Evolutionary conservation across 1,140 invertebrate genomes (phyloP), one percentile per base, ranked within the genome.

Genomic region (Platyscapa corneri): DNA sequence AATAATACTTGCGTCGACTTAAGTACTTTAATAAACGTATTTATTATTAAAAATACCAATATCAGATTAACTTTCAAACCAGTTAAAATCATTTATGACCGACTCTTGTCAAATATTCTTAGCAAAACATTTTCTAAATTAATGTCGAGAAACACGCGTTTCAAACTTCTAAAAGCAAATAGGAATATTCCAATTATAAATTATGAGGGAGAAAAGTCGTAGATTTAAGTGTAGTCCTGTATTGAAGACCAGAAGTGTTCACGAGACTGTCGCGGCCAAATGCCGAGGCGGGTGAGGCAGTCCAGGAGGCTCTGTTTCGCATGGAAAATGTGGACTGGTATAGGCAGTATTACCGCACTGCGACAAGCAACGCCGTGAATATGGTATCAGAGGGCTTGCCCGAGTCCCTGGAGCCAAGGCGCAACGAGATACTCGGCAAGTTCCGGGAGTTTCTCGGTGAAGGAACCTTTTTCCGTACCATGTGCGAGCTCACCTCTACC

Each of bases 321-420:
- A 90, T 93, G 32, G 95, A 96, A 88, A 96, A 96, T 87, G 94
- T 95, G 84, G 94, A 95, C 74, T 96, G 96, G 94, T 96, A 96
- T 88, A 94, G 94, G 85, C 94, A 95, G 56, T 96, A 96, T 87
- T 96, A 96, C 89, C 94, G 94, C 27, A 94, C 94, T 74, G 95
- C 95, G 0, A 94, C 94, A 2, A 94, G 93, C 76, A 96, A 96
- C 87, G 95, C 96, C 16, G 93, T 96, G 67, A 92, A 93, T 42
- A 96, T 96, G 95, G 95, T 96, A 0, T 94, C 94, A 20, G 94
- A 95, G 83, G 94, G 94, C 27, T 90, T 96, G 46, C 92, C 95
- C 7, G 89, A 92, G 1, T 76, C 86, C 0, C 86, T 88, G 90
- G 93, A 84, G 88, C 90, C 78, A 83, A 90, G 79, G 86, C 88